Base-by-base conservation (phyloP, 2,888 invertebrate species). In the Spisula solida region DNA sequence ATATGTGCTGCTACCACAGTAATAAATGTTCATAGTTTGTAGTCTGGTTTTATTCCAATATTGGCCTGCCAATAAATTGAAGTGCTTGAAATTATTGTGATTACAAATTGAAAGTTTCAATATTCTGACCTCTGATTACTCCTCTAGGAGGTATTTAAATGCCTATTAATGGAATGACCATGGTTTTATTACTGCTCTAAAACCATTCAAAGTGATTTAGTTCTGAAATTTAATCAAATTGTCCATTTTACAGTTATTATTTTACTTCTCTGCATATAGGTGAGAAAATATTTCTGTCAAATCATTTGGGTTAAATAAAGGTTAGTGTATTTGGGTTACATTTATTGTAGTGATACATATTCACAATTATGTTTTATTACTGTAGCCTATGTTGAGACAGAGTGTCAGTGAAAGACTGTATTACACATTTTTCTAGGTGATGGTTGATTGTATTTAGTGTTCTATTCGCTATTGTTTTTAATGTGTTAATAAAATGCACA, bases 221-320 rank as follows among this genome's bases (percentile, higher is more conserved):
- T 34, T 31, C 31, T 34, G 29, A 75, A 75, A 34, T 75, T 31
- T 16, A 34, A 75, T 75, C 6, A 75, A 70, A 75, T 75, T 34
- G 31, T 75, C 31, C 75, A 75, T 34, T 34, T 75, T 75, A 66
- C 60, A 66, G 60, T 31, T 6, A 34, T 75, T 75, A 34, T 75
- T 75, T 75, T 75, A 75, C 18, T 8, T 31, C 75, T 75, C 75
- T 75, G 12, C 29, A 31, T 16, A 34, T 75, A 75, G 34, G 75
- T 75, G 75, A 75, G 75, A 75, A 31, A 75, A 34, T 31, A 34
- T 16, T 8, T 75, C 29, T 16, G 31, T 75, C 75, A 14, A 5
- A 25, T 70, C 34, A 1, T 10, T 60, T 34, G 75, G 75, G 75
- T 75, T 75, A 75, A 75, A 16, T 75, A 34, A 75, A 34, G 75